Conservation (phyloP, 1,140 invertebrate genomes). For the Parasteatoda tepidariorum region DNA sequence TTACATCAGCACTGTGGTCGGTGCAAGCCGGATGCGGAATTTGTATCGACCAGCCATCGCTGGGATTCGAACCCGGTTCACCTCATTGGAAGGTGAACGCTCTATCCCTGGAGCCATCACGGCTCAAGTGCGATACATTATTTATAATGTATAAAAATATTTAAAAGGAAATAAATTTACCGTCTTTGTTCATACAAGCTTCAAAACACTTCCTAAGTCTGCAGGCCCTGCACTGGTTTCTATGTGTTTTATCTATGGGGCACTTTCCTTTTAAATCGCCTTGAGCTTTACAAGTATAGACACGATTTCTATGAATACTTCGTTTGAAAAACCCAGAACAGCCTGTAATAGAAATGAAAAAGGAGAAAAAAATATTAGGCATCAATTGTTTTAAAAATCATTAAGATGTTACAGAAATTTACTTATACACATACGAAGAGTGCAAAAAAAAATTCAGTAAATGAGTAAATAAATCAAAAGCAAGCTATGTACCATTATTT, state of each 20-base stretch:
- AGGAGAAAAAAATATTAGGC: no score
- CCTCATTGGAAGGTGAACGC: no score
- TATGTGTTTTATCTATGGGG: slow-evolving; percentile 95
- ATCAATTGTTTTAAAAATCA: background rate
- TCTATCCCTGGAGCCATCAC: no score
- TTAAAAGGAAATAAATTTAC: no score
- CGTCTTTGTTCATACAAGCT: slow-evolving; percentile 98
- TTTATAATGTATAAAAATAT: no score
- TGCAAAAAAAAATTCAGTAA: background rate
- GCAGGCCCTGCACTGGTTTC: slow-evolving; percentile 97
- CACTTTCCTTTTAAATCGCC: slow-evolving; percentile 92
- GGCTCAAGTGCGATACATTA: no score
- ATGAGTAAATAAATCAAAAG: background rate
- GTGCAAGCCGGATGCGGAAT: no score
- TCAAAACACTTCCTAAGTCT: slow-evolving; percentile 96
- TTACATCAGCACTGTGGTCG: no score
- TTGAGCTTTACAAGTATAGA: slow-evolving; percentile 96
- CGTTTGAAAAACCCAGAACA: slow-evolving; percentile 98
- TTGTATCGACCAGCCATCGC: no score
- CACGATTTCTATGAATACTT: slow-evolving; percentile 93
- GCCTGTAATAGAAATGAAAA: slow-evolving; percentile 72
- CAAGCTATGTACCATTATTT: no score
- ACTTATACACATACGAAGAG: background rate
- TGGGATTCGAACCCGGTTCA: no score
- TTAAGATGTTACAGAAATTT: background rate